Base-by-base conservation (phyloP, 2,888 invertebrate species). In the Rhabditoides inermis region DNA sequence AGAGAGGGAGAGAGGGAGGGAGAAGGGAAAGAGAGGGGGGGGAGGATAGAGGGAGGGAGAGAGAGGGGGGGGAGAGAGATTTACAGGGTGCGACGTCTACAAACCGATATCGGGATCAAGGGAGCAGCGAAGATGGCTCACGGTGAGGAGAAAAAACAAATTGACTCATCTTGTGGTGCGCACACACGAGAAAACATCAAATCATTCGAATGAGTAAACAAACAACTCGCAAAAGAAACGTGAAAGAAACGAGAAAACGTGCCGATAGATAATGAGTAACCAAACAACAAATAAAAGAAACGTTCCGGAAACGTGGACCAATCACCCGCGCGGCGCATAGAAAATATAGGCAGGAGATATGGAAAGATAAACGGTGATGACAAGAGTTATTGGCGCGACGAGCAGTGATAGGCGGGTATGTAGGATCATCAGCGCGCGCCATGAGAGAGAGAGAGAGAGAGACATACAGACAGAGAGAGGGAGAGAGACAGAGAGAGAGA, bases 41-140 rank as follows among this genome's bases (percentile, higher is more conserved):
- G 10, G 32, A 32, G 15, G 15, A 15, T 10, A 15, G 15, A 10
- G 32, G 32, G 15, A 15, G 15, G 32, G 15, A 32, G 32, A 32
- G 7, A 32, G 10, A 32, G 15, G 15, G 15, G 15, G 32, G 32
- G 15, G 7, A 32, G 32, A 32, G 15, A 15, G 32, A 32, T 15
- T 32, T 7, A 32, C 15, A 46, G 52, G 37, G 54, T 55, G 28
- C 55, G 51, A 45, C 48, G 55, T 35, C 28, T 57, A 6, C 52
- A 55, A 30, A 49, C 57, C 12, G 57, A 60, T 49, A 57, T 57
- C 44, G 57, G 57, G 50, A 55, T 49, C 12, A 44, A 44, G 22
- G 12, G 18, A 15, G 12, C 12, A 23, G 25, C 22, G 18, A 22
- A 22, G 18, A 26, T 15, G 23, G 44, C 10, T 25, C 12, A 26